A percentile compares a stretch with the other conserved stretches of the same genome.
phyloP scores from a whole-genome alignment of 92 coral and sea anemone species.

The Muricea muricata region DNA sequence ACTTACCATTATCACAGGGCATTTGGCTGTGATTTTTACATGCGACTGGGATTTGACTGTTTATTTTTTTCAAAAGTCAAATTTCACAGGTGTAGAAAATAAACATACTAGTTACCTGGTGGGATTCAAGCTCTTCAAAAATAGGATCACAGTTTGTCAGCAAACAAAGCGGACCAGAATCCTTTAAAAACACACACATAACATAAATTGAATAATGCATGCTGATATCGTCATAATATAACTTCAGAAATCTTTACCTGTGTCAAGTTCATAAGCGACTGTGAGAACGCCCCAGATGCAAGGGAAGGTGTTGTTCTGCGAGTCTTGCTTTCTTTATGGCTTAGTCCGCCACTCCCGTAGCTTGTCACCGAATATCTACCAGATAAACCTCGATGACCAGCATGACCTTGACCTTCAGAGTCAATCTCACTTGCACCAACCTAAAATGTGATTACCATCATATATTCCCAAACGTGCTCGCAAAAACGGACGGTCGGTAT shows the following conservation, averaged over 20 bases:
- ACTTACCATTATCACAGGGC: too few species aligned
- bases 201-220: background rate
- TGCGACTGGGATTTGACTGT: too few species aligned
- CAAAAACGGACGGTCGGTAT: too few species aligned
- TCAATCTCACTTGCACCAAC: conserved; percentile 94
- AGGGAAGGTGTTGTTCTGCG: conserved; percentile 75
- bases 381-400: conserved; percentile 79
- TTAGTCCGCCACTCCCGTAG: conserved; percentile 98
- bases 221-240: too few species aligned
- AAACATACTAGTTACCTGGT: conserved; percentile 79
- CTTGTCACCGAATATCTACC: conserved; percentile 92
- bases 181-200: conserved; percentile 54
- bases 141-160: conserved; percentile 92
- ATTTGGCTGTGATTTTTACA: too few species aligned
- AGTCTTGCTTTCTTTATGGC: conserved; percentile 89
- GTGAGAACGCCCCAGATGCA: conserved; percentile 88
- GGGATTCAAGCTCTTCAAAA: conserved; percentile 97
- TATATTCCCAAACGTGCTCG: too few species aligned
- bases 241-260: conserved; percentile 70
- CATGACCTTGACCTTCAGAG: conserved; percentile 87
- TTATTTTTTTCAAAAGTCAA: too few species aligned
- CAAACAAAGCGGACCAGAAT: conserved; percentile 88
- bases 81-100: background rate
- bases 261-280: conserved; percentile 82
- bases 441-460: conserved; percentile 42